A percentile compares a stretch with the other conserved stretches of the same genome.
phyloP scores from a whole-genome alignment of 2,797 vertebrate genomes.

The Psittacula echo region DNA sequence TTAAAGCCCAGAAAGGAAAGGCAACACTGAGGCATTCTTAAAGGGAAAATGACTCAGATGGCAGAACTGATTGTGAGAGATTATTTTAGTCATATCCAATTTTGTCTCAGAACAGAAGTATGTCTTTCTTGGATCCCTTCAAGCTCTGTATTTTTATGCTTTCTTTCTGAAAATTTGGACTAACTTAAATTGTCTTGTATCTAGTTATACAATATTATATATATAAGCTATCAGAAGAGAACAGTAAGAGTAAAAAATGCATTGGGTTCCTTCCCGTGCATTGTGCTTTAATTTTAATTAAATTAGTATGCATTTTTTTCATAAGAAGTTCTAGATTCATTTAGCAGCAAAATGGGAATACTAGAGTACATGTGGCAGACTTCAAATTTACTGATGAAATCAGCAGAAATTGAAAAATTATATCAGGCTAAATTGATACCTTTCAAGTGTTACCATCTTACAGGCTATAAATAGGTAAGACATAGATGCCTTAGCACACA shows the following conservation, averaged over 20 bases:
- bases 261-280: background rate
- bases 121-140: background rate
- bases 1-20: background rate
- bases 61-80: background rate
- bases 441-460: background rate
- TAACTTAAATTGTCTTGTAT: background rate
- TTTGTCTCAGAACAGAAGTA: background rate
- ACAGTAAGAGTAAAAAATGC: fast-evolving
- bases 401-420: background rate
- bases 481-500: background rate
- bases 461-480: background rate
- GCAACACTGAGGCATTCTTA: background rate
- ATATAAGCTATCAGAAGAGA: background rate
- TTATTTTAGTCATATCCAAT: conserved; percentile 17
- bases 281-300: background rate
- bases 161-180: background rate
- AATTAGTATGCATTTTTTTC: background rate
- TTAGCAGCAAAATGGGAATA: background rate
- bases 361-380: background rate
- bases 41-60: conserved; percentile 24
- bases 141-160: background rate
- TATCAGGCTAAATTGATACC: background rate
- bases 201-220: background rate
- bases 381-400: background rate
- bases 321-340: background rate